These are phyloP conservation scores for Eriocheir sinensis DNA, from an alignment of 1,140 invertebrate species.

Conservation along the genomic window DNA sequence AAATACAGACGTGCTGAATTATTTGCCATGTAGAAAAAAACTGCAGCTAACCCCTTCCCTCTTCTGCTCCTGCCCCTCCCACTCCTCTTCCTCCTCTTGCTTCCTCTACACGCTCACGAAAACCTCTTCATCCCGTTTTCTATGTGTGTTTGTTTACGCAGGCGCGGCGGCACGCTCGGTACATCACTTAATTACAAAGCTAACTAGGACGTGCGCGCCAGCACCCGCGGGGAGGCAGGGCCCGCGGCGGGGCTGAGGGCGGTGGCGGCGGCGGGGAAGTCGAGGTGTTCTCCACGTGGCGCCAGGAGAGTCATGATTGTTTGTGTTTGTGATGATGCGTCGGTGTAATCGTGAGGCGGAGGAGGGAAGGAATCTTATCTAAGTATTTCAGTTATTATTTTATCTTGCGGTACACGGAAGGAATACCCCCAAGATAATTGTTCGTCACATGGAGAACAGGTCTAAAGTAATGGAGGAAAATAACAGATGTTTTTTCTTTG, in stretches of 20 bases:
- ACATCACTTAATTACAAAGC: constrained; percentile 43
- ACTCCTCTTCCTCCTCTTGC: background rate
- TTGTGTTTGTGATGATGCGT: no score
- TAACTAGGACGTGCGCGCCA: background rate
- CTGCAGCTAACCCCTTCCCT: background rate
- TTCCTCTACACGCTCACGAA: constrained; percentile 8
- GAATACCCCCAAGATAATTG: no score
- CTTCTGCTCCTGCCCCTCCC: background rate
- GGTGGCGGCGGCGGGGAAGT: background rate
- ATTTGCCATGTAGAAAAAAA: background rate
- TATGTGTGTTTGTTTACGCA: constrained; percentile 24
- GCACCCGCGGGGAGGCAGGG: background rate
- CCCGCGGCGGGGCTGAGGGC: background rate
- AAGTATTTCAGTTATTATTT: no score
- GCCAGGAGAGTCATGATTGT: background rate
- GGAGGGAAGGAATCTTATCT: no score
- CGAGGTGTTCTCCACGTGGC: background rate
- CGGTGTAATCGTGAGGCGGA: no score
- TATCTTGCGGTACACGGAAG: no score
- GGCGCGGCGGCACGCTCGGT: constrained; percentile 36
- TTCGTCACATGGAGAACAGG: no score
- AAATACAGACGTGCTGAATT: background rate
- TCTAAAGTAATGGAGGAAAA: no score
- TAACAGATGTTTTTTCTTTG: no score
- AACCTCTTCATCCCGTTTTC: constrained; percentile 12